Conservation (phyloP, 1,140 invertebrate species). For the Papilio polyxenes region DNA sequence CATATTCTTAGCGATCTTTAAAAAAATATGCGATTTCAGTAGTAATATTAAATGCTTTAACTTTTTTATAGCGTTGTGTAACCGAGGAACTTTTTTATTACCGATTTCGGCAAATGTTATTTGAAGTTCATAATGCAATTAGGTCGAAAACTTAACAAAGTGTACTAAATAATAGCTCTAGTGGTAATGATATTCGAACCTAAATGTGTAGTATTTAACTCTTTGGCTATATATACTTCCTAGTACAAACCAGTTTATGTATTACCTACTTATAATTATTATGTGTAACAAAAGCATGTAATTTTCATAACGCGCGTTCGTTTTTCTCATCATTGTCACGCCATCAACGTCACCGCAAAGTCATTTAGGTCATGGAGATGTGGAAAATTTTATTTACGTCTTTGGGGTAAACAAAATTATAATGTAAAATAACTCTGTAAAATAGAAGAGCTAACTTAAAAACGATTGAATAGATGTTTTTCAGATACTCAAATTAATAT, state of each 20-base stretch:
- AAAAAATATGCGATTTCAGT: not conserved
- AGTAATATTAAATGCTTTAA: not conserved
- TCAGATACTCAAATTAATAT: no score
- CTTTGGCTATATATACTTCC: not conserved
- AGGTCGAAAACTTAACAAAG: no score
- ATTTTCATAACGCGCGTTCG: constrained; percentile 9
- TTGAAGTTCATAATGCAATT: no score
- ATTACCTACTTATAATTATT: not conserved
- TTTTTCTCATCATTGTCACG: constrained; percentile 29
- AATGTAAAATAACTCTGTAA: not conserved
- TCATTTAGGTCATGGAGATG: constrained; percentile 21
- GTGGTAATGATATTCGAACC: no score
- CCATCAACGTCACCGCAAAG: constrained; percentile 17
- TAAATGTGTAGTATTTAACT: no score
- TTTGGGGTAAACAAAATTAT: not conserved
- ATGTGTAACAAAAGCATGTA: constrained; percentile 4
- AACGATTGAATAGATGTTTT: no score
- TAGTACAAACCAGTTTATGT: not conserved
- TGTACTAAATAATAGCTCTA: no score
- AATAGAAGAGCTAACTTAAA: no score
- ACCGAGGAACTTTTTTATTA: no score
- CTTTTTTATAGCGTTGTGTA: no score
- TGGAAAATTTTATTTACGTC: constrained; percentile 20
- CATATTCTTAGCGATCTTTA: not conserved
- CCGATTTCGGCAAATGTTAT: no score